phyloP scores from a whole-genome alignment of 2,797 vertebrate species.

The Artibeus jamaicensis region DNA sequence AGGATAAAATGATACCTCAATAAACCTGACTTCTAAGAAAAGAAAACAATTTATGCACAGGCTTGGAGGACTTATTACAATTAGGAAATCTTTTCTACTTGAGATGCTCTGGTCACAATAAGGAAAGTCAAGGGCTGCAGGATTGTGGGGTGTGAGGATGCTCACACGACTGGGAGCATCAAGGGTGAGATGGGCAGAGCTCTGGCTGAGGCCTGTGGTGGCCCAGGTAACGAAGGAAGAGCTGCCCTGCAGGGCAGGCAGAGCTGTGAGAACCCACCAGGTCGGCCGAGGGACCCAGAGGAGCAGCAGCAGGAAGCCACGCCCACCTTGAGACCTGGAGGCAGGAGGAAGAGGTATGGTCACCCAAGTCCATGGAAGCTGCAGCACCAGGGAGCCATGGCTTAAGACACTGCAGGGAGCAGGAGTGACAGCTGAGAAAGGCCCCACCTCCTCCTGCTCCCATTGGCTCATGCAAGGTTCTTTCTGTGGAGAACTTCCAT shows the following conservation, averaged over 20 bases:
- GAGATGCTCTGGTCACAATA: not conserved
- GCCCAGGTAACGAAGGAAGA: not conserved
- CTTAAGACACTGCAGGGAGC: not conserved
- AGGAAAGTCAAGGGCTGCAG: not conserved
- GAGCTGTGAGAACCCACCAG: not conserved
- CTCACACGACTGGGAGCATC: fast-evolving
- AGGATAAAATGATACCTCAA: not conserved
- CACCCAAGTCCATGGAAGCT: not conserved
- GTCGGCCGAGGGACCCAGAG: not conserved
- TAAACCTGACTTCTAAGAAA: not conserved
- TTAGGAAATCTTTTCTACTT: not conserved
- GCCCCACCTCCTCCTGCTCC: not conserved
- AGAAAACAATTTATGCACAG: not conserved
- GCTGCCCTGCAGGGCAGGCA: too few relatives aligned
- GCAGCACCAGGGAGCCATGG: not conserved
- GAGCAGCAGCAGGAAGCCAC: not conserved
- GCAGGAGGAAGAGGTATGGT: not conserved
- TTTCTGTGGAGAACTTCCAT: not conserved
- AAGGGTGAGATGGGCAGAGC: not conserved
- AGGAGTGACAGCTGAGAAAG: not conserved
- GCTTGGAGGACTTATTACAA: not conserved
- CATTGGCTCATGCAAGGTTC: too few relatives aligned
- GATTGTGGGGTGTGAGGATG: fast-evolving
- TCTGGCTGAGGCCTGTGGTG: fast-evolving
- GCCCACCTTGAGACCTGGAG: not conserved